Evolutionary conservation across 1,140 invertebrate genomes (phyloP).

Genomic region (Aphis craccivora): DNA sequence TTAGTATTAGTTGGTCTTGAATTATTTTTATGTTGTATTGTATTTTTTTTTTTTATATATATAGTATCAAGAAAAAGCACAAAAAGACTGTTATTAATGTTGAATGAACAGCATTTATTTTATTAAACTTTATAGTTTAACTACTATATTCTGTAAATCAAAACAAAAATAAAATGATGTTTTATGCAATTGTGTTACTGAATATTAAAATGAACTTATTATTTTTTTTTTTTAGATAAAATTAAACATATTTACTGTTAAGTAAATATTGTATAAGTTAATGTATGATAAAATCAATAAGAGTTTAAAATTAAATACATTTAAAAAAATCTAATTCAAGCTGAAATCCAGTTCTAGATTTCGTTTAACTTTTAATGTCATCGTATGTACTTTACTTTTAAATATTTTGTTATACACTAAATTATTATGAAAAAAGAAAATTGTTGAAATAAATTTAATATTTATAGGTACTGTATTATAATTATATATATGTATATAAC

Average conservation of each 20-base stretch:
- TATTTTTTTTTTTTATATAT: not conserved
- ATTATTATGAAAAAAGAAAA: too few species aligned
- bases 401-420: not conserved
- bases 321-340: not conserved
- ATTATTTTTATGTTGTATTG: not conserved
- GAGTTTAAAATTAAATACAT: not conserved
- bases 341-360: not conserved
- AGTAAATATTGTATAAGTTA: not conserved
- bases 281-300: not conserved
- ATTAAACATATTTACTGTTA: not conserved
- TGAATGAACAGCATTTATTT: not conserved
- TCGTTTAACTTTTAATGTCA: not conserved
- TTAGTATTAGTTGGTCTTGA: conserved; percentile 7
- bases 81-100: conserved; percentile 43
- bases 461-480: not conserved
- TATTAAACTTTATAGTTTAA: conserved; percentile 2
- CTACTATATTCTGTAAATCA: conserved; percentile 13
- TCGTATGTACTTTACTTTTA: not conserved
- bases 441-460: too few species aligned
- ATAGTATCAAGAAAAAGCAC: not conserved
- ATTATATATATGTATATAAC: not conserved
- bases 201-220: not conserved
- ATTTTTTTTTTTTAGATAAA: not conserved
- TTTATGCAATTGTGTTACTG: not conserved
- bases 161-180: conserved; percentile 1